phyloP scores from a whole-genome alignment of 2,797 vertebrate genomes.

The Ciconia nigra region DNA sequence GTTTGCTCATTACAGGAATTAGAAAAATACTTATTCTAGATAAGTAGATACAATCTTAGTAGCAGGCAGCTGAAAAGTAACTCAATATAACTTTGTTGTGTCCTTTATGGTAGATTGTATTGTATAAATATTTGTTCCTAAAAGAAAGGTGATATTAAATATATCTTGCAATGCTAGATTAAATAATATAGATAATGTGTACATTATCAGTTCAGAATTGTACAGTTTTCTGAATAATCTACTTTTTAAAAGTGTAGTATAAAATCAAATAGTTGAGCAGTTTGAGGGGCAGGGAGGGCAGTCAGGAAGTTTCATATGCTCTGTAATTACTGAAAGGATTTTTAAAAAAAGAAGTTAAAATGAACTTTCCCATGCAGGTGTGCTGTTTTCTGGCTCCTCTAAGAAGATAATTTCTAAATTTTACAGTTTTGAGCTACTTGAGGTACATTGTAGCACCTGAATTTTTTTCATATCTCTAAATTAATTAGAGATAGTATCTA shows the following conservation, averaged over 20 bases:
- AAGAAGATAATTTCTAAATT: slow-evolving; percentile 61
- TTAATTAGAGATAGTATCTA: slow-evolving; percentile 2
- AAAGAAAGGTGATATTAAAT: neutral
- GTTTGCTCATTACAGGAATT: neutral
- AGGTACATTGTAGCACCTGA: slow-evolving; percentile 49
- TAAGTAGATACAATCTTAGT: neutral
- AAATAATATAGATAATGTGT: neutral
- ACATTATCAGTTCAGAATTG: neutral
- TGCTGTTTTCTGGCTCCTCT: slow-evolving; percentile 58
- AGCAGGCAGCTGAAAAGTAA: neutral
- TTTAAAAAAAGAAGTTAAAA: slow-evolving; percentile 22
- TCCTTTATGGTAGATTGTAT: neutral
- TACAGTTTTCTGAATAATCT: neutral
- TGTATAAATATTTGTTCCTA: neutral
- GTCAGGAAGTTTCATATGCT: neutral
- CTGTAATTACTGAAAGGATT: neutral
- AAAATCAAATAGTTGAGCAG: neutral
- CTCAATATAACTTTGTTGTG: neutral
- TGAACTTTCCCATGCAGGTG: slow-evolving; percentile 37
- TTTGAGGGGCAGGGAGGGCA: neutral
- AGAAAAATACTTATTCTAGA: neutral
- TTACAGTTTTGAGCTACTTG: slow-evolving; percentile 55
- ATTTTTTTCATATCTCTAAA: neutral
- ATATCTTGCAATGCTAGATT: neutral
- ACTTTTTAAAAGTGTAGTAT: neutral